Percentiles rank a stretch among this genome's conserved stretches.
Conservation (phyloP, 2,888 invertebrate genomes). For the Enchytraeus crypticus region DNA sequence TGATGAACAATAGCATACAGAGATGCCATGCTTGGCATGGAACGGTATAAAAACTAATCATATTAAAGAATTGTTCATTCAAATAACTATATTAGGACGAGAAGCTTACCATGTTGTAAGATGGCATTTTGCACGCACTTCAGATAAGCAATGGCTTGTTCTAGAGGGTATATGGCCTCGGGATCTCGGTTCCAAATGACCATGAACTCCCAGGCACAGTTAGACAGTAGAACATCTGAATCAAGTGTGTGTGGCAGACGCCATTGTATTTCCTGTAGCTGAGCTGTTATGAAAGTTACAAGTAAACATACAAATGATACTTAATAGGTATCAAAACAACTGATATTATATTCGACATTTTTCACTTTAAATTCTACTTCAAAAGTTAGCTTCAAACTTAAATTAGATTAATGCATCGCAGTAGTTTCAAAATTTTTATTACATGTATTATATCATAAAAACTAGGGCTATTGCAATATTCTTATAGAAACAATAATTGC, state of each 20-base stretch:
- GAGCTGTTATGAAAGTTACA: constrained; percentile 26
- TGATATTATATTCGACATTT: background rate
- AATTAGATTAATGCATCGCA: too few species aligned
- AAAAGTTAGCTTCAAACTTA: background rate
- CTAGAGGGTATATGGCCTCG: constrained; percentile 56
- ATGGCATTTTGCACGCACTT: constrained; percentile 59
- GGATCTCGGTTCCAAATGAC: constrained; percentile 63
- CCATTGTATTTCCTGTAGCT: constrained; percentile 35
- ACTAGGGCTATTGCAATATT: too few species aligned
- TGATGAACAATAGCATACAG: background rate
- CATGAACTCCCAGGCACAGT: constrained; percentile 85
- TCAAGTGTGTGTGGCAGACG: constrained; percentile 81
- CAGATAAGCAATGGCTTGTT: constrained; percentile 65
- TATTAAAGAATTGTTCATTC: background rate
- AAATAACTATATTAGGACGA: background rate
- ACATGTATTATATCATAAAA: too few species aligned
- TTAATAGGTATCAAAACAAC: too few species aligned
- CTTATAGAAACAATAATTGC: too few species aligned
- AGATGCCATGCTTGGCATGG: background rate
- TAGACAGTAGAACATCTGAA: constrained; percentile 68
- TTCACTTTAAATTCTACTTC: background rate
- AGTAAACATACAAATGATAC: background rate
- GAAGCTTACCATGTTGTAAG: constrained; percentile 56
- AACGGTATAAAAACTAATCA: background rate
- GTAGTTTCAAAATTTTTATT: too few species aligned